phyloP scores from a whole-genome alignment of 2,888 invertebrate species.

The Apotomis betuletana region DNA sequence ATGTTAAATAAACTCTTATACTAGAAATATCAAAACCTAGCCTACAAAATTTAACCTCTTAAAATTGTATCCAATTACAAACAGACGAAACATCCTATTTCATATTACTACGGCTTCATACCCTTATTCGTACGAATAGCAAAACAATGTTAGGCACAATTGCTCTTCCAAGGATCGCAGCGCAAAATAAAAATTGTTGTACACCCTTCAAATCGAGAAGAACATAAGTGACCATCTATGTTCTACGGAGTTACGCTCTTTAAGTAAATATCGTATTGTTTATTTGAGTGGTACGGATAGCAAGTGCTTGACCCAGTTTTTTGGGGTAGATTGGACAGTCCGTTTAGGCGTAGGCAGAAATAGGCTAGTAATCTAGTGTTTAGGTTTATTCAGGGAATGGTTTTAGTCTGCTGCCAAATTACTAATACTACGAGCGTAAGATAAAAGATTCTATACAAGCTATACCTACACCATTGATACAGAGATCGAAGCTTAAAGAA shows the following conservation, averaged over 20 bases:
- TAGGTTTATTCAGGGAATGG: neutral
- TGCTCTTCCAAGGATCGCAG: slow-evolving; percentile 15
- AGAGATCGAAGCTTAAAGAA: no score
- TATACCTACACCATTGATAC: no score
- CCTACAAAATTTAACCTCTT: slow-evolving; percentile 5
- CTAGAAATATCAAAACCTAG: no score
- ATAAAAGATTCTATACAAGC: no score
- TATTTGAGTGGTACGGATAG: slow-evolving; percentile 27
- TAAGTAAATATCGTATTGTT: neutral
- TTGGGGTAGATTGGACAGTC: slow-evolving; percentile 18
- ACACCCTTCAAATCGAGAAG: neutral
- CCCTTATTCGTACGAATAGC: neutral
- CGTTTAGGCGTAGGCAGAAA: slow-evolving; percentile 14
- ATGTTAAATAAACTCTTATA: no score
- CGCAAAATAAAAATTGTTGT: slow-evolving; percentile 24
- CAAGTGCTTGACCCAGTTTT: slow-evolving; percentile 28
- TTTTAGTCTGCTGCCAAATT: neutral
- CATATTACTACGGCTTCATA: slow-evolving; percentile 9
- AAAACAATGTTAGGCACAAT: slow-evolving; percentile 29
- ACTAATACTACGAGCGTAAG: no score
- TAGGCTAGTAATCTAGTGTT: neutral
- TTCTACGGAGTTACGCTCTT: neutral
- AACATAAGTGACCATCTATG: neutral
- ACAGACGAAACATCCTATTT: slow-evolving; percentile 1
- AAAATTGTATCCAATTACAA: slow-evolving; percentile 6